Evolutionary conservation across 2,888 invertebrate genomes (phyloP), one percentile per base, ranked within the genome.

Genomic region (Ichneumoninae sp.): DNA sequence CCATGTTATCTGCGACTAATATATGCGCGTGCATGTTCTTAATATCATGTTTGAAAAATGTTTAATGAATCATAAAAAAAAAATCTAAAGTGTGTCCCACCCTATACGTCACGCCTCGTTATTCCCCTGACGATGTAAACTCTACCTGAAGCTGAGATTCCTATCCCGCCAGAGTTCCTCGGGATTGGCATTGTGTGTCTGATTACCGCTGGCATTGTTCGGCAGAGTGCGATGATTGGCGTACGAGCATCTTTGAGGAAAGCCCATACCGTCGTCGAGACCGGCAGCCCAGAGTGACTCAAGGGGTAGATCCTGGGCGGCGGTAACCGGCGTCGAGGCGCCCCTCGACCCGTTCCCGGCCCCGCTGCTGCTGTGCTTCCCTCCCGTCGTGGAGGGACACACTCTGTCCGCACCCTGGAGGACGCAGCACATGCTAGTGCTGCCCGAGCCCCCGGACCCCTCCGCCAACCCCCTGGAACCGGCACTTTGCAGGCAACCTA

Each of bases 251-350:
- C 91, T 89, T 81, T 91, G 92, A 3, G 92, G 92, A 79, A 93
- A 92, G 1, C 93, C 93, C 93, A 93, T 93, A 69, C 93, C 93
- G 44, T 93, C 92, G 87, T 93, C 93, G 78, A 93, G 88, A n/a
- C 93, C 93, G 33, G 93, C 93, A 33, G 93, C 93, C 93, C 93
- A 93, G 68, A 93, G 93, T 19, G 93, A 93, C 88, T 93, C 93
- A 77, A 93, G 89, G 71, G 93, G 93, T 79, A 93, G 88, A 81
- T 92, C 92, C 47, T 91, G 91, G 76, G 90, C 88, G 40, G 86
- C 81, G 36, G 81, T 74, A n/a, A 87, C 57, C 5, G 82, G 83
- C 30, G 84, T 79, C 63, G 73, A 81, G 60, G 83, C 83, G n/a
- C 85, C 82, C 63, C 81, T 80, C 80, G 77, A 80, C 52, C 88